Conservation (phyloP, 2,888 invertebrate genomes). For the Desoria tigrina region DNA sequence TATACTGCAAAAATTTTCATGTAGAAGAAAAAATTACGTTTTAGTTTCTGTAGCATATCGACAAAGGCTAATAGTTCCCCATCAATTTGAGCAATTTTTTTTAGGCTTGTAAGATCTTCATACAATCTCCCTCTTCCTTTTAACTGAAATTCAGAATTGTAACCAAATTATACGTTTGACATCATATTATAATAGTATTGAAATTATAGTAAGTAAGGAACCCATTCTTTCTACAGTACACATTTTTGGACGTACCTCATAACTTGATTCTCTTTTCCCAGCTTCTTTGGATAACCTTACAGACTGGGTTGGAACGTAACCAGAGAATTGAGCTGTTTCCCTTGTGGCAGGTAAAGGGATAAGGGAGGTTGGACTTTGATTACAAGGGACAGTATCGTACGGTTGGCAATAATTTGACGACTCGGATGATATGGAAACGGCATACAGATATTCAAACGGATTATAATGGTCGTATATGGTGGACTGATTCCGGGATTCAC, state of each 20-base stretch:
- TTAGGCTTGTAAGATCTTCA: conserved; percentile 52
- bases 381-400: neutral
- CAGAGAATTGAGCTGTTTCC: neutral
- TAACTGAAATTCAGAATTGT: conserved; percentile 24
- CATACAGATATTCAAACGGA: conserved; percentile 76
- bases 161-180: neutral
- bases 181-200: neutral
- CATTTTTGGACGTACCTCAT: conserved; percentile 16
- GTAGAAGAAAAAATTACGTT: conserved; percentile 64
- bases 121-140: conserved; percentile 46
- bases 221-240: too few relatives aligned
- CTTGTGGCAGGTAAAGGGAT: conserved; percentile 5
- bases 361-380: neutral
- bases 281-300: conserved; percentile 6
- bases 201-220: too few relatives aligned
- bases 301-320: conserved; percentile 4
- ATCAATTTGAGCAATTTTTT: conserved; percentile 64
- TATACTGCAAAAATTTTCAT: conserved; percentile 13
- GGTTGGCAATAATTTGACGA: conserved; percentile 12
- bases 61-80: conserved; percentile 79
- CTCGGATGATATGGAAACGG: conserved; percentile 54
- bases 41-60: conserved; percentile 75
- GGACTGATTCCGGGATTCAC: conserved; percentile 54
- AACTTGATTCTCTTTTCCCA: conserved; percentile 5
- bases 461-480: conserved; percentile 75